Evolutionary conservation across 2,797 vertebrate genomes (phyloP), one percentile per base, ranked within the genome.

Genomic region (Cyprinodon diabolis): DNA sequence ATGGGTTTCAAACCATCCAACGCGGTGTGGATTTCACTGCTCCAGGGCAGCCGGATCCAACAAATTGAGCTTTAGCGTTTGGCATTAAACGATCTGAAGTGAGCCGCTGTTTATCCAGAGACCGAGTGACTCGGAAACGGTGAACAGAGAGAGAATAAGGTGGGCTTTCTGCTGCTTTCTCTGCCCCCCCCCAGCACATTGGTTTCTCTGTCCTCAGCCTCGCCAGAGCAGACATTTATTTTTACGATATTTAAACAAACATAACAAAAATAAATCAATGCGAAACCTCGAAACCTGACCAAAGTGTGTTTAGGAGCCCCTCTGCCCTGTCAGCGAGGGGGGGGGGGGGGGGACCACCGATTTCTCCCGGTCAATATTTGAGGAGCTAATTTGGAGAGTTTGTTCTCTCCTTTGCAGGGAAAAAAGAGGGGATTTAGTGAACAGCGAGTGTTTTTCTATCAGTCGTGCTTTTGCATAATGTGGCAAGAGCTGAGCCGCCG

Each of bases 241-340:
- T 95, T 94, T 94, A 93, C 84, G 87, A 90, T 91, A 93, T 95
- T 93, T 94, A 91, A 95, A 93, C 91, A 91, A 95, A 95, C 92
- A 94, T 92, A 93, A 91, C 93, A 87, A 91, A 93, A 95, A 95
- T 94, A 94, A 94, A 94, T 94, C 92, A 92, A 92, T 93, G 93
- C 67, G 25, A 90, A 90, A 93, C 90, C 92, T 87, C 87, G 65
- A 89, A 89, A 87, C 90, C 86, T 80, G 89, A 92, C 91, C 91
- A 72, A 66, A 89, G 87, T 92, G 90, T 94, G 94, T 91, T 91
- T 87, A 92, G 92, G 90, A 91, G 88, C 89, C 91, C 89, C 90
- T 91, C 89, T 79, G 77, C 80, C 84, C 89, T 84, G 89, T 91
- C 89, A 87, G 92, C 86, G 52, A 90, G 89, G 80, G 25, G 70